These are phyloP conservation scores for Hyposmocoma kahamanoa DNA, from an alignment of 1,140 invertebrate species.

Conservation along the genomic window DNA sequence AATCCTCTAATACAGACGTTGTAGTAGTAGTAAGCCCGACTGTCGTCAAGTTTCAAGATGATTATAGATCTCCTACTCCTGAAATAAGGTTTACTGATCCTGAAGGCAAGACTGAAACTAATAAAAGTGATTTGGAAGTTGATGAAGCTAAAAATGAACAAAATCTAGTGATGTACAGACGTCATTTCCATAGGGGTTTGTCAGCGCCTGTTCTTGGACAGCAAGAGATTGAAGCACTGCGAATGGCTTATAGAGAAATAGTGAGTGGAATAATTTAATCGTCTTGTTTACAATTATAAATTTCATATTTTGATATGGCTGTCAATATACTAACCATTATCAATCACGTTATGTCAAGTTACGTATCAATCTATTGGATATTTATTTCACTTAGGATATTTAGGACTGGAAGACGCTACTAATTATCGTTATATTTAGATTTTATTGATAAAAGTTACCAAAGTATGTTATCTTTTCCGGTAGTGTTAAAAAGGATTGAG, in stretches of 20 bases:
- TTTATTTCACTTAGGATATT: too few species aligned
- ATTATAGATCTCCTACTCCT: slow-evolving; percentile 31
- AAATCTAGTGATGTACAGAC: slow-evolving; percentile 26
- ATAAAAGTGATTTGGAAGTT: not conserved
- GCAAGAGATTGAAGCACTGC: slow-evolving; percentile 9
- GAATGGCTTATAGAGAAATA: slow-evolving; percentile 11
- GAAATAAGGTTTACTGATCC: slow-evolving; percentile 29
- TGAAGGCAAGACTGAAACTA: not conserved
- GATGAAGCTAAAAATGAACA: slow-evolving; percentile 3
- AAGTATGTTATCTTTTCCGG: too few species aligned
- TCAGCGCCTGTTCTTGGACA: slow-evolving; percentile 20
- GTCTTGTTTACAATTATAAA: too few species aligned
- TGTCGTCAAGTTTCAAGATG: slow-evolving; percentile 2
- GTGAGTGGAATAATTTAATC: slow-evolving; percentile 27
- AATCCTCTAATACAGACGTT: slow-evolving; percentile 12
- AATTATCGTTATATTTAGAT: too few species aligned
- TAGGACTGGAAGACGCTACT: too few species aligned
- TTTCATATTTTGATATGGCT: too few species aligned
- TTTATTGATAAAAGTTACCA: too few species aligned
- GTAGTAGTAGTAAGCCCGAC: slow-evolving; percentile 16
- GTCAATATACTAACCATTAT: too few species aligned
- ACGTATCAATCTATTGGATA: too few species aligned
- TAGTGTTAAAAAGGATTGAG: too few species aligned
- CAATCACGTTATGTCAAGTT: too few species aligned
- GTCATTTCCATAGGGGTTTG: slow-evolving; percentile 13